A percentile compares a stretch with the other conserved stretches of the same genome.
Conservation (phyloP, 1,140 invertebrate genomes). For the Lamellibrachia luymesi region DNA sequence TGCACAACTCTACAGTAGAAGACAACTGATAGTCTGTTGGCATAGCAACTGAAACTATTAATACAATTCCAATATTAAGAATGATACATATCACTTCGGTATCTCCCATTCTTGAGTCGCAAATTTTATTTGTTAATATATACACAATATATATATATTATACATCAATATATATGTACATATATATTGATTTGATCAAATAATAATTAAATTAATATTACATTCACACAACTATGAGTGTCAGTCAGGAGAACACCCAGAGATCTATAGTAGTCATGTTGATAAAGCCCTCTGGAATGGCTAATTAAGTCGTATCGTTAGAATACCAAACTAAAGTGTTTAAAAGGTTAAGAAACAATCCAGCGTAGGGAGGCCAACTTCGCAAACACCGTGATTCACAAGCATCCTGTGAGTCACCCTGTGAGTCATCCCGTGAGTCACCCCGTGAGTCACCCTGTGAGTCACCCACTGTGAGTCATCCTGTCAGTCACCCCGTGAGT, state of each 20-base stretch:
- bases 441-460: too few relatives aligned
- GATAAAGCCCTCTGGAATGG: neutral
- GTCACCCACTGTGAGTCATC: neutral
- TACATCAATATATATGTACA: neutral
- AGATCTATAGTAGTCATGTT: neutral
- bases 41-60: too few relatives aligned
- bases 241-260: neutral
- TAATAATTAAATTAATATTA: too few relatives aligned
- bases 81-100: neutral
- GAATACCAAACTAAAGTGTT: neutral
- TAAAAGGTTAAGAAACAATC: neutral
- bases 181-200: neutral
- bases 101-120: neutral
- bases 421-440: too few relatives aligned
- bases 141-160: neutral
- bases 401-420: neutral
- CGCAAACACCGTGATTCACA: neutral
- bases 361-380: neutral
- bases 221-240: neutral
- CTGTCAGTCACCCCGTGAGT: neutral
- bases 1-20: too few relatives aligned
- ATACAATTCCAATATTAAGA: neutral
- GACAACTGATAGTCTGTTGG: too few relatives aligned
- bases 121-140: conserved; percentile 6
- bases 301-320: neutral